phyloP scores from a whole-genome alignment of 2,888 invertebrate species.

The Erannis defoliaria region DNA sequence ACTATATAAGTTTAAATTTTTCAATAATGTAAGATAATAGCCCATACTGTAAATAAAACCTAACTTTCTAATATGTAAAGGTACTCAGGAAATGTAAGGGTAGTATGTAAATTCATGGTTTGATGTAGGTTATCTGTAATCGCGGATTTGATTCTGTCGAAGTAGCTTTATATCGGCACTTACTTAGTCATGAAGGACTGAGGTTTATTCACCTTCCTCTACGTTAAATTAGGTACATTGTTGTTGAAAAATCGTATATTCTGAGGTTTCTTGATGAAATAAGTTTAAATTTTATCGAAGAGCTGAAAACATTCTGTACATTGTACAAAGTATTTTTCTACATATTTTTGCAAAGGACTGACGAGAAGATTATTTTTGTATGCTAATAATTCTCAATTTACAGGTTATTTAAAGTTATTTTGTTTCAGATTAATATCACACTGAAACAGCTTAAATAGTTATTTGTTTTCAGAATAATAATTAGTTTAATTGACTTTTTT shows the following conservation, averaged over 20 bases:
- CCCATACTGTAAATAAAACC: conserved; percentile 9
- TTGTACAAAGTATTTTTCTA: too few relatives aligned
- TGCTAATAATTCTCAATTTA: too few relatives aligned
- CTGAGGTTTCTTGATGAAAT: conserved; percentile 8
- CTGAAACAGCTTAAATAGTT: too few relatives aligned
- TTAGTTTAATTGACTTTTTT: too few relatives aligned
- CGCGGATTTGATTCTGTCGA: conserved; percentile 33
- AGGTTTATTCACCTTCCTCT: conserved; percentile 5
- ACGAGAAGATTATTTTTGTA: too few relatives aligned
- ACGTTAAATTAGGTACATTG: not conserved
- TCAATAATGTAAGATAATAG: not conserved
- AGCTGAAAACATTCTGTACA: too few relatives aligned
- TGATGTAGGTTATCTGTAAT: conserved; percentile 42
- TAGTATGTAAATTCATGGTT: conserved; percentile 39
- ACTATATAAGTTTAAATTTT: too few relatives aligned
- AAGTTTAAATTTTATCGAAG: not conserved
- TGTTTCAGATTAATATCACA: too few relatives aligned
- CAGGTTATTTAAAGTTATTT: too few relatives aligned
- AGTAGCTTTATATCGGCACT: conserved; percentile 31
- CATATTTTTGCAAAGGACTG: too few relatives aligned
- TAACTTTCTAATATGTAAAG: conserved; percentile 15
- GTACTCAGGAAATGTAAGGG: conserved; percentile 26
- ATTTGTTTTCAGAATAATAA: too few relatives aligned
- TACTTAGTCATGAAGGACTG: conserved; percentile 19
- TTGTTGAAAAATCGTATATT: conserved; percentile 21